Evolutionary conservation across 1,140 invertebrate species (phyloP), one percentile per base, ranked within the genome.

Genomic region (Monomorium pharaonis): DNA sequence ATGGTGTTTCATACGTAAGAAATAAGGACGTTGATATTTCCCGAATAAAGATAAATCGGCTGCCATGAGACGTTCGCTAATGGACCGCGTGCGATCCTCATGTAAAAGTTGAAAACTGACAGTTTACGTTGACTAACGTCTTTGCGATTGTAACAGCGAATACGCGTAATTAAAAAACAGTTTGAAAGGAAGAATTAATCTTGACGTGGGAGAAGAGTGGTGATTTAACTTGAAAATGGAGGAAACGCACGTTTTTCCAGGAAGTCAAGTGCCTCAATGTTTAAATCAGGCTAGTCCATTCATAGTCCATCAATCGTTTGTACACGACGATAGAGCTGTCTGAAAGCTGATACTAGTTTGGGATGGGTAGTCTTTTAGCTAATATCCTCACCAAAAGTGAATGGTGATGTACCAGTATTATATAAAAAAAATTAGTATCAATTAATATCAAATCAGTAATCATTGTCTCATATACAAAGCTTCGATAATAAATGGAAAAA

Each of bases 1-100:
- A 81, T 44, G 24, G 18, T 81, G n/a, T 81, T 81, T 81, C 24
- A 81, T 4, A 72, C 24, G 58, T 49, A 16, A 21, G 33, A 81
- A 81, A 70, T 70, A 21, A 58, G 56, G 10, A 72, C 44, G 49
- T 33, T 72, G 63, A 47, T 49, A 69, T 69, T 80, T 56, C 12
- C 24, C 49, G 49, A 3, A 14, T 42, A 27, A 7, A 56, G 47
- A 70, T 44, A 18, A 63, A 33, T 54, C 21, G 62, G 37, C 18
- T 18, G 33, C 24, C 54, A 65, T 33, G 24, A 51, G 21, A 30
- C 24, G 10, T 37, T 70, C 67, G 62, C 24, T 70, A 69, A 37
- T 51, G 16, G 21, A 24, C 54, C 21, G 37, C 33, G n/a, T 3
- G 21, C 9, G 30, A 42, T 56, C 24, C 18, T 51, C 21, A 60